phyloP scores from a whole-genome alignment of 2,888 invertebrate species.

The Acrobeloides nanus region DNA sequence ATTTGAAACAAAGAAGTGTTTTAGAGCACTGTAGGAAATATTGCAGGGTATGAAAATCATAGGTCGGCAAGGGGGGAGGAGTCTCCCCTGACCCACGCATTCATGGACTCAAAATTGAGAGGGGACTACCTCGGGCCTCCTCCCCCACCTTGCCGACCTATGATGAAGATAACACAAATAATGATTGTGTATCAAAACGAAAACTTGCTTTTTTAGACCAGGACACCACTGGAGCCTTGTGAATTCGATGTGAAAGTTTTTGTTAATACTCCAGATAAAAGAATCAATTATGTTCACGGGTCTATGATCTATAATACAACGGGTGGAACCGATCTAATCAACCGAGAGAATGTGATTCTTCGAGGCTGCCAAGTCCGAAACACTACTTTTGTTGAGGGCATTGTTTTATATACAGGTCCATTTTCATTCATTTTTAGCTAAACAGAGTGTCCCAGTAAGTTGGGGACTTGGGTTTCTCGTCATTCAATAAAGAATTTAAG shows the following conservation, averaged over 20 bases:
- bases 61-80: too few species aligned
- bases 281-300: conserved; percentile 87
- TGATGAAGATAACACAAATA: too few species aligned
- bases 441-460: too few species aligned
- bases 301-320: conserved; percentile 51
- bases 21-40: conserved; percentile 23
- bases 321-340: conserved; percentile 67
- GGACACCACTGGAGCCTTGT: conserved; percentile 36
- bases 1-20: conserved; percentile 74
- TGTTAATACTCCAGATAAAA: conserved; percentile 87
- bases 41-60: conserved; percentile 69
- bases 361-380: conserved; percentile 90
- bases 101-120: neutral
- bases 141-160: too few species aligned
- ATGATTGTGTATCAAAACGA: too few species aligned
- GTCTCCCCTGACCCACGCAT: neutral
- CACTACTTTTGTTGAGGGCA: conserved; percentile 89
- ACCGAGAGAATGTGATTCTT: conserved; percentile 80
- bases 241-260: conserved; percentile 73
- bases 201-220: too few species aligned
- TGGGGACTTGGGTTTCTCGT: too few species aligned
- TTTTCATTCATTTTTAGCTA: neutral
- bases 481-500: too few species aligned
- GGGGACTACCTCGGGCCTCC: too few species aligned
- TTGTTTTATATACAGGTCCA: conserved; percentile 83